A percentile compares a stretch with the other conserved stretches of the same genome.
These are phyloP conservation scores for Eudyptes chrysolophus DNA, from an alignment of 2,113 vertebrate genomes.

Conservation along the genomic window DNA sequence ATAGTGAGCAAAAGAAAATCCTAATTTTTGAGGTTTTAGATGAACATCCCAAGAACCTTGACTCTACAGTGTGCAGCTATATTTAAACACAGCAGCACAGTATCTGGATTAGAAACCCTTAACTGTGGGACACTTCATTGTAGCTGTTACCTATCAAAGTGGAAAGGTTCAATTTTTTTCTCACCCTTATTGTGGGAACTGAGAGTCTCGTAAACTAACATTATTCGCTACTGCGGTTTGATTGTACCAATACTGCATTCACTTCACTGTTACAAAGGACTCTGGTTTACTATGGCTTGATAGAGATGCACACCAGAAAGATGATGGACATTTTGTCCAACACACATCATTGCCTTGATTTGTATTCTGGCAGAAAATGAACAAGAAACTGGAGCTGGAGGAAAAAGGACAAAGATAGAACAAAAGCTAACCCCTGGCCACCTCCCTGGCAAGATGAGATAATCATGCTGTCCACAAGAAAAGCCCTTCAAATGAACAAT, in stretches of 20 bases:
- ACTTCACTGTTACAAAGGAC: not conserved
- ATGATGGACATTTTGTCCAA: not conserved
- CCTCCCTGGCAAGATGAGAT: conserved; percentile 50
- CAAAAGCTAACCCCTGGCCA: conserved; percentile 39
- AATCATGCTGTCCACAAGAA: conserved; percentile 47
- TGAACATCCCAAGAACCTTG: not conserved
- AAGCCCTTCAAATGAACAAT: conserved; percentile 52
- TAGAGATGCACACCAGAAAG: not conserved
- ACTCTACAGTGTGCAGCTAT: fast-evolving
- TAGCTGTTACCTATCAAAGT: not conserved
- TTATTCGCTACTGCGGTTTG: not conserved
- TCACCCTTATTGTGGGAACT: not conserved
- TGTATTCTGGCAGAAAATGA: conserved; percentile 54
- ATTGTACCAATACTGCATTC: not conserved
- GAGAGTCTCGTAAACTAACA: not conserved
- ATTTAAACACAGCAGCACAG: not conserved
- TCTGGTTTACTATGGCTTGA: not conserved
- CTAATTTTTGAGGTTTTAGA: not conserved
- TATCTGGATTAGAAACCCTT: not conserved
- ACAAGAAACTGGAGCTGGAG: conserved; percentile 12
- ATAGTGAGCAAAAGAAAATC: not conserved
- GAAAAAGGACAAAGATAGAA: conserved; percentile 26
- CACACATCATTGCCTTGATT: conserved; percentile 47
- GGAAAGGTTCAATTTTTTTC: not conserved
- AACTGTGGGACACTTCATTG: not conserved